Evolutionary conservation across 2,888 invertebrate species (phyloP), one percentile per base, ranked within the genome.

Genomic region (Zygogramma bicolorata): DNA sequence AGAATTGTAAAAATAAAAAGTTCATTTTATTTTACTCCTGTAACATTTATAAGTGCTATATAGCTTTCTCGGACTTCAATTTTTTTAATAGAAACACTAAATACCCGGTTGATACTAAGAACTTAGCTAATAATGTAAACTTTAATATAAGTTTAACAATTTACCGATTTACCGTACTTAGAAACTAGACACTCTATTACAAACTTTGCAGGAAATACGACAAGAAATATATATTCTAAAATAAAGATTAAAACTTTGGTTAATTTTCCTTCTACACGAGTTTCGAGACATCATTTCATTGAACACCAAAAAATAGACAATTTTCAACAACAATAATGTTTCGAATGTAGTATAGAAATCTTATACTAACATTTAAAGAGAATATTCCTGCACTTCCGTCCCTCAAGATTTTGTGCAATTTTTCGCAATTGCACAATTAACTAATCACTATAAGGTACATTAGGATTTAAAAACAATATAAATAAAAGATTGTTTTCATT

Each of bases 81-180:
- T n/a, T n/a, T 71, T 67, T 70, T 73, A 72, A 75, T 77, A 76
- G 29, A 70, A 57, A 42, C 53, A 71, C 69, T 75, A 78, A 71
- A 71, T 77, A 78, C 78, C 78, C 77, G 77, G 74, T 75, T 77
- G 75, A 77, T 72, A 75, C 77, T 77, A 72, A 71, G 65, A 77
- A 75, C 71, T 75, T 75, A 75, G 70, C 70, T 68, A 70, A 65
- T 71, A 71, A 73, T 74, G 72, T 66, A 74, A 76, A 74, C 74
- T 75, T 75, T 68, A 71, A 73, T 65, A 75, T 40, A 73, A 76
- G 69, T 75, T 69, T 77, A 77, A 78, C 78, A 79, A 77, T 79
- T 74, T 74, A 79, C 80, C 80, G 79, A 70, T 77, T 76, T 78
- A 80, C 79, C 80, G 77, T 74, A 75, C 79, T 79, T 79, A 79